Evolutionary conservation across 2,888 invertebrate genomes (phyloP), one percentile per base, ranked within the genome.

Genomic region (Trissolcus japonicus): DNA sequence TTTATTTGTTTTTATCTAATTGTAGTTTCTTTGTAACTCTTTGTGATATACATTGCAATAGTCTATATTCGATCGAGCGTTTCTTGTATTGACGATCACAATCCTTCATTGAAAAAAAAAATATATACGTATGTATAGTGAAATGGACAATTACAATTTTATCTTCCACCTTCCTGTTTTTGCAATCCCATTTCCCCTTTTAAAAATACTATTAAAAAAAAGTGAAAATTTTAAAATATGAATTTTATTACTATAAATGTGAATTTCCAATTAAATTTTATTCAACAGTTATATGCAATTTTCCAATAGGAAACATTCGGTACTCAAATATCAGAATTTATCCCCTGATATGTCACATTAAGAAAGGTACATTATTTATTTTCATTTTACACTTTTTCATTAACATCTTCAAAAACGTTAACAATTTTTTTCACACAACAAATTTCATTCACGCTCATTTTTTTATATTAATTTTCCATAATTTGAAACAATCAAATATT

Each of bases 41-140:
- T 87, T 88, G 88, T 88, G 88, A 88, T 88, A 87, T 87, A 88
- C 86, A 88, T 87, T 88, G 88, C 88, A 88, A 88, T 88, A 88
- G 88, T 88, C 86, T 87, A 86, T 35, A 35, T 83, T 83, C 83
- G 84, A 87, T 82, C 84, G 83, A 86, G 83, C 84, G 84, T 86
- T 85, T 87, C 84, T 86, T 88, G 85, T 87, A 86, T 86, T 85
- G 83, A 85, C 83, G 84, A 85, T 83, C 86, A 86, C 84, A 83
- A 35, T 83, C 84, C 84, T 84, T 86, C 81, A 83, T 83, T 80
- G 16, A 46, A 46, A 82, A 83, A 25, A 25, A 25, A 81, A 83
- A 83, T 77, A 81, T 80, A 82, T 80, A 81, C 16, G 16, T 46
- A 46, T 79, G 81, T 81, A 80, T 81, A 82, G 80, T 79, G 61